Conservation (phyloP, 1,140 invertebrate species). For the Papilio helenus region DNA sequence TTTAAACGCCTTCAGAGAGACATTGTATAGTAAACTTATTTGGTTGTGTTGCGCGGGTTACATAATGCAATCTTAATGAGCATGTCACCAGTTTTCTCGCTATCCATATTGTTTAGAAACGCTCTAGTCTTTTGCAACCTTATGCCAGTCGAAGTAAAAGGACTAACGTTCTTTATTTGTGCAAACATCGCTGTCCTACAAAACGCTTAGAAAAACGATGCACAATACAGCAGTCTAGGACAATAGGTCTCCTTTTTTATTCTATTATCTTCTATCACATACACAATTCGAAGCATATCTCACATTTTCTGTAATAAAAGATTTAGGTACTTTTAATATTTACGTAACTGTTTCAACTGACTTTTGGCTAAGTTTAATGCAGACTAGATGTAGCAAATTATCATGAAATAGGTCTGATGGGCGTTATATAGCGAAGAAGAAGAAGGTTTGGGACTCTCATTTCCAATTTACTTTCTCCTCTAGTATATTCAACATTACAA, state of each 20-base stretch:
- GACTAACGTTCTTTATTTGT: not conserved
- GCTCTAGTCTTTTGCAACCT: not conserved
- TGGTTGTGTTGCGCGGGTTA: not conserved
- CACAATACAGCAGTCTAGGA: no score
- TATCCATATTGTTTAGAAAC: not conserved
- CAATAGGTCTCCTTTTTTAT: no score
- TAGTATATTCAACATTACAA: not conserved
- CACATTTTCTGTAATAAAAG: no score
- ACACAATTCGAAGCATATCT: no score
- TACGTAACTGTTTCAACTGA: no score
- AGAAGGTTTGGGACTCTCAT: not conserved
- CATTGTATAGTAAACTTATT: conserved; percentile 4
- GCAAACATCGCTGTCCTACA: not conserved
- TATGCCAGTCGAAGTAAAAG: not conserved
- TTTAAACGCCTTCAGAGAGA: conserved; percentile 30
- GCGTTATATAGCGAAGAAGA: not conserved
- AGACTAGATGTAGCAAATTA: no score
- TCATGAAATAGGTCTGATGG: no score
- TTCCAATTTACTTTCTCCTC: not conserved
- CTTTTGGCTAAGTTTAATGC: no score
- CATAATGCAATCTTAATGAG: not conserved
- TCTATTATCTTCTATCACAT: no score
- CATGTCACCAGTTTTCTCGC: not conserved
- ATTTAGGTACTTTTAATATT: no score
- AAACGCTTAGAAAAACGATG: not conserved